Evolutionary conservation across 2,888 invertebrate genomes (phyloP).

Genomic region (Synergus laeviventris): DNA sequence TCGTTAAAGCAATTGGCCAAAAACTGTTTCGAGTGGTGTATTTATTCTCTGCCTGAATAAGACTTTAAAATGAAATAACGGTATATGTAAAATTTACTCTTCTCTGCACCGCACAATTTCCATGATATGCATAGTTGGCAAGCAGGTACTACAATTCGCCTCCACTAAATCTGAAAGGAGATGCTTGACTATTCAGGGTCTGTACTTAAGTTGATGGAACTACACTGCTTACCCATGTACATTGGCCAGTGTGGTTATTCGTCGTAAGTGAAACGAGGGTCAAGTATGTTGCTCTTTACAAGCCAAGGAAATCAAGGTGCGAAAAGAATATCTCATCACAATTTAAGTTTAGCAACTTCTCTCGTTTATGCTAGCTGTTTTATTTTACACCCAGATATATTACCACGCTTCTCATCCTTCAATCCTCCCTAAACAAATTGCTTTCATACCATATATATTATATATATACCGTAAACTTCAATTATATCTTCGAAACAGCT

Average conservation of each 20-base stretch:
- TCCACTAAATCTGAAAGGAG: constrained; percentile 14
- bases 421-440: neutral
- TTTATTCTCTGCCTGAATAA: neutral
- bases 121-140: neutral
- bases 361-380: neutral
- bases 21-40: neutral
- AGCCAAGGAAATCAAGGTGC: constrained; percentile 14
- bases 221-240: constrained; percentile 16
- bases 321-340: neutral
- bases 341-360: neutral
- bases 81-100: constrained; percentile 3
- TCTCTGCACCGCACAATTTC: neutral
- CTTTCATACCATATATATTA: no score
- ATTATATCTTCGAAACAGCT: neutral
- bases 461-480: neutral
- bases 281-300: constrained; percentile 27
- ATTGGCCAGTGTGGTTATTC: neutral
- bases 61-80: neutral
- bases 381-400: neutral
- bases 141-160: neutral
- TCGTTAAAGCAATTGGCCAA: neutral
- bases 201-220: constrained; percentile 17
- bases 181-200: constrained; percentile 16
- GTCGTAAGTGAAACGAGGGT: constrained; percentile 19
- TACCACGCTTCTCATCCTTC: neutral